Percentiles rank a stretch among this genome's conserved stretches.
Conservation (phyloP, 2,888 invertebrate species). For the Anagyrus pseudococci region DNA sequence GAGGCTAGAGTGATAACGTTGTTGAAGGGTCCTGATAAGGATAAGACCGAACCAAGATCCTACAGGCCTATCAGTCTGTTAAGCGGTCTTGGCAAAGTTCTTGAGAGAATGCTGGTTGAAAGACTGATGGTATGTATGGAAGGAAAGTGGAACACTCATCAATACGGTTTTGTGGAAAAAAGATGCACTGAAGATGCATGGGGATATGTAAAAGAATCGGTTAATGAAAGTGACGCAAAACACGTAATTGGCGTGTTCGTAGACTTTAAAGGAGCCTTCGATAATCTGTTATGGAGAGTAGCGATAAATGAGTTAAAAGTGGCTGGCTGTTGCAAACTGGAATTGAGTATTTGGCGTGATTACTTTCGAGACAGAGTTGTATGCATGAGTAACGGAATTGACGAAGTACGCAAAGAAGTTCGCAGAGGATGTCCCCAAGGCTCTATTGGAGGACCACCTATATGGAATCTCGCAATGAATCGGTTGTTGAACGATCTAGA, state of each 20-base stretch:
- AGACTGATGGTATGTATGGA: too few species aligned
- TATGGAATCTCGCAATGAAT: not conserved
- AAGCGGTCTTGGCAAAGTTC: too few species aligned
- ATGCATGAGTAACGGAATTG: not conserved
- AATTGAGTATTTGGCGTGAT: constrained; percentile 29
- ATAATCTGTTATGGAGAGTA: constrained; percentile 37
- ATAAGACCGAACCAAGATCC: too few species aligned
- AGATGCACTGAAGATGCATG: constrained; percentile 37
- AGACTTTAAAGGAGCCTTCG: constrained; percentile 40
- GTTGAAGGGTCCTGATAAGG: too few species aligned
- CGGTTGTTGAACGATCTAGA: not conserved
- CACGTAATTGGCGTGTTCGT: constrained; percentile 29
- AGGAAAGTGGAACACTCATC: too few species aligned
- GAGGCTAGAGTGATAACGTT: too few species aligned
- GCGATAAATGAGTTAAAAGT: constrained; percentile 12
- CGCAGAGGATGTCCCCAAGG: constrained; percentile 5
- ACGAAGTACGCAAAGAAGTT: not conserved
- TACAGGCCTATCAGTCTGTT: too few species aligned
- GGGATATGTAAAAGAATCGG: constrained; percentile 2
- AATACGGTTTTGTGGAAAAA: constrained; percentile 31
- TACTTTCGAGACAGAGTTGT: constrained; percentile 21
- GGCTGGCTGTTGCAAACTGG: too few species aligned
- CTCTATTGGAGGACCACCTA: not conserved
- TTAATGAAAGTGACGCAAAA: not conserved
- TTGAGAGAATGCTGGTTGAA: too few species aligned